These are phyloP conservation scores for Ginglymostoma cirratum DNA, from an alignment of 2,113 vertebrate genomes.

Conservation along the genomic window DNA sequence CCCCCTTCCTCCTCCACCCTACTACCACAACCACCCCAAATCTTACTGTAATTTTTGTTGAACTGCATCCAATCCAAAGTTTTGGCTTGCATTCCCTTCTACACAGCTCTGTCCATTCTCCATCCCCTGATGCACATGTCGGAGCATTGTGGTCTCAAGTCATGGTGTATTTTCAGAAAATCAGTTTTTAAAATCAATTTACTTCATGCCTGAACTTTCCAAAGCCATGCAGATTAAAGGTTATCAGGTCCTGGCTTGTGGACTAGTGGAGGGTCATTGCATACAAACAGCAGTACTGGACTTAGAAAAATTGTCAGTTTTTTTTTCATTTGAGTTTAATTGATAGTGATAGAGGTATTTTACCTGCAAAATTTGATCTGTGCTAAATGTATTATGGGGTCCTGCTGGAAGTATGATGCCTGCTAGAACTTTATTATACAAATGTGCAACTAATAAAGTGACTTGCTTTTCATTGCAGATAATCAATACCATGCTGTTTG, in stretches of 20 bases:
- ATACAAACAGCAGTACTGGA: not conserved
- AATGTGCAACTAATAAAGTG: not conserved
- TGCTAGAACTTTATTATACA: not conserved
- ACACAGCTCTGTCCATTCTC: not conserved
- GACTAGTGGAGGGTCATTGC: not conserved
- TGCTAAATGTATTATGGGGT: not conserved
- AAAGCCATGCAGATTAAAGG: not conserved
- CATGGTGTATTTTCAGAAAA: not conserved
- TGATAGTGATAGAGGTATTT: not conserved
- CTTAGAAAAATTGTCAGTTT: not conserved
- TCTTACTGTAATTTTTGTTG: not conserved
- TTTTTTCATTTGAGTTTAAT: not conserved
- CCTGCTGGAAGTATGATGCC: not conserved
- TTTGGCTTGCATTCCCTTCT: not conserved
- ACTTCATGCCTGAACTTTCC: not conserved
- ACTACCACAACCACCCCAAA: too few species aligned
- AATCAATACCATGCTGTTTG: constrained; percentile 61
- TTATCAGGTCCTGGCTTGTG: not conserved
- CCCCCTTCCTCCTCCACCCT: too few species aligned
- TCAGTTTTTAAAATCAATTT: not conserved
- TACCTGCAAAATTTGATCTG: not conserved
- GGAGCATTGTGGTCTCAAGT: not conserved
- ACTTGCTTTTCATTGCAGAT: constrained; percentile 52
- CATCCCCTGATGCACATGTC: not conserved
- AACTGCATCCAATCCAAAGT: not conserved